A percentile compares a stretch with the other conserved stretches of the same genome.
Evolutionary conservation across 2,113 vertebrate genomes (phyloP).

Genomic region (Larimichthys crocea): DNA sequence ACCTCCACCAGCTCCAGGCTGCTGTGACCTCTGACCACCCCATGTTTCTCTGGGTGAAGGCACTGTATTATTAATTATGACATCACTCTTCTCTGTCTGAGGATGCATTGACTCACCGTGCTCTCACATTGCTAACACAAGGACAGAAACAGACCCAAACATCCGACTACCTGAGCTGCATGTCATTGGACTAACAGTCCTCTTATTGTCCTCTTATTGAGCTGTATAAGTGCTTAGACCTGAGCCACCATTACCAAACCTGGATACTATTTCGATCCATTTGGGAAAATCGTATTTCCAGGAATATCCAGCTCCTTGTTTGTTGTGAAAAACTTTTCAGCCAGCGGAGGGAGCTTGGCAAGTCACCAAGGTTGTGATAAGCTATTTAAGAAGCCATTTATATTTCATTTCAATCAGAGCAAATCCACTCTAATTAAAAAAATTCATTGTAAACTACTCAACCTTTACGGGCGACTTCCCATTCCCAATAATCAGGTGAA

Average conservation of each 20-base stretch:
- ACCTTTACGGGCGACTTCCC: conserved; percentile 80
- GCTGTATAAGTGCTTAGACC: background rate
- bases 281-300: background rate
- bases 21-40: conserved; percentile 10
- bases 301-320: conserved; percentile 13
- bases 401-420: conserved; percentile 83
- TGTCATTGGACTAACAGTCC: background rate
- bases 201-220: background rate
- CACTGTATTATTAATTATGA: conserved; percentile 9
- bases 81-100: background rate
- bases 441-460: conserved; percentile 85
- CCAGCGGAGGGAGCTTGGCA: conserved; percentile 27
- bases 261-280: background rate
- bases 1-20: background rate
- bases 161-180: background rate
- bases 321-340: conserved; percentile 37
- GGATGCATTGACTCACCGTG: too few relatives aligned
- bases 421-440: conserved; percentile 87
- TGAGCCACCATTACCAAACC: background rate
- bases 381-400: conserved; percentile 81
- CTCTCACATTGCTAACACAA: background rate
- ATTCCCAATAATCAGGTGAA: conserved; percentile 82
- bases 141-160: background rate
- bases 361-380: conserved; percentile 73
- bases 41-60: background rate